Evolutionary conservation across 2,113 vertebrate species (phyloP).

Genomic region (Rattus rattus): DNA sequence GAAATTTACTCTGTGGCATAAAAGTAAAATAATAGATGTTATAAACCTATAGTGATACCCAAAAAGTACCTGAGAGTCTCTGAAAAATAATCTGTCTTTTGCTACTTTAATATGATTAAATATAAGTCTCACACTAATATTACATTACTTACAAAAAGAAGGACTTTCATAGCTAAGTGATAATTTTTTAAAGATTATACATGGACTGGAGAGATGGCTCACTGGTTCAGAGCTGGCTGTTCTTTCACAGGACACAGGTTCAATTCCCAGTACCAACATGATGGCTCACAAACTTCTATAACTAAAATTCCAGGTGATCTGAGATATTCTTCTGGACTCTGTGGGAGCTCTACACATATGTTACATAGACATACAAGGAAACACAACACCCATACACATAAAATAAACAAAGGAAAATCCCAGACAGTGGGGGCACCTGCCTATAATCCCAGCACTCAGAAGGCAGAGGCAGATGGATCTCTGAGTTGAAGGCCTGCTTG

Average conservation of each 20-base stretch:
- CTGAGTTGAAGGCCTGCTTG: background rate
- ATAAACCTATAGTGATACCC: background rate
- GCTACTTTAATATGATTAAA: conserved; percentile 39
- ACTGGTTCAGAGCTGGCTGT: background rate
- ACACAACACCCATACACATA: background rate
- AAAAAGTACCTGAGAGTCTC: conserved; percentile 27
- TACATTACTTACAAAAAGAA: conserved; percentile 7
- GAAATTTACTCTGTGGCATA: conserved; percentile 18
- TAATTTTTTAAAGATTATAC: background rate
- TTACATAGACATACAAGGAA: background rate
- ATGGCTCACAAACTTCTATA: no score
- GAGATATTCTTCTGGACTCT: background rate
- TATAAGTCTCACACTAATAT: conserved; percentile 38
- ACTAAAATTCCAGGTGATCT: no score
- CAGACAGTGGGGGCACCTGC: background rate
- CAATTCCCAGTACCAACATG: background rate
- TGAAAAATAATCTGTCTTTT: conserved; percentile 30
- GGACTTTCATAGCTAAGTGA: background rate
- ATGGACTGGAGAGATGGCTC: background rate
- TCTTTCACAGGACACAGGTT: background rate
- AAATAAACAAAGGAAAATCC: background rate
- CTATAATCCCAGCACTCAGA: background rate
- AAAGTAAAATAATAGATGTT: conserved; percentile 49
- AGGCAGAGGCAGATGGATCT: background rate
- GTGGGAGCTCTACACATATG: background rate